Evolutionary conservation across 1,140 invertebrate species (phyloP).

Genomic region (Microvelia longipes): DNA sequence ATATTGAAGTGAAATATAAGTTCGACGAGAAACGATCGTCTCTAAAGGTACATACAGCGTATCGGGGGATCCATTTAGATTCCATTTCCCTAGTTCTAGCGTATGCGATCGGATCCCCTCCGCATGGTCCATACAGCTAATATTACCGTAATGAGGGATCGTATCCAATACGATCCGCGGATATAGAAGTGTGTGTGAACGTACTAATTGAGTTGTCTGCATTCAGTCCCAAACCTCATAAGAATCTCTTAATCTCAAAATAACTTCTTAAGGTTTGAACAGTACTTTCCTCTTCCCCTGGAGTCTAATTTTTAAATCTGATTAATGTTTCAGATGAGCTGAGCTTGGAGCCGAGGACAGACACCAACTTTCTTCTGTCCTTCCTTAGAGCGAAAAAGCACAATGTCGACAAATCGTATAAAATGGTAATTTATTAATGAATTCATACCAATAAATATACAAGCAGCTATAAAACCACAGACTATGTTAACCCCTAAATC

Average conservation of each 20-base stretch:
- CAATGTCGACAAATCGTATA: neutral
- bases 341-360: neutral
- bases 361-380: neutral
- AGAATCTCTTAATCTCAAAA: neutral
- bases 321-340: neutral
- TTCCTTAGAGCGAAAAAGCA: neutral
- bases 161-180: neutral
- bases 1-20: too few species aligned
- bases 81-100: too few species aligned
- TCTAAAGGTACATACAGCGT: too few species aligned
- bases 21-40: too few species aligned
- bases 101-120: too few species aligned
- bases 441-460: too few species aligned
- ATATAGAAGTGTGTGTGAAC: neutral
- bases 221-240: neutral
- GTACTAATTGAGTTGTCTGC: neutral
- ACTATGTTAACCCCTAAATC: too few species aligned
- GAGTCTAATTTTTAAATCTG: neutral
- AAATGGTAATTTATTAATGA: neutral
- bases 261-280: neutral
- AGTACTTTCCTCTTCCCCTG: too few species aligned
- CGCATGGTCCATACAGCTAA: too few species aligned
- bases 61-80: too few species aligned
- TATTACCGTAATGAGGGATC: neutral
- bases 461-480: too few species aligned